Evolutionary conservation across 2,888 invertebrate species (phyloP).

Genomic region (Acrobasis suavella): DNA sequence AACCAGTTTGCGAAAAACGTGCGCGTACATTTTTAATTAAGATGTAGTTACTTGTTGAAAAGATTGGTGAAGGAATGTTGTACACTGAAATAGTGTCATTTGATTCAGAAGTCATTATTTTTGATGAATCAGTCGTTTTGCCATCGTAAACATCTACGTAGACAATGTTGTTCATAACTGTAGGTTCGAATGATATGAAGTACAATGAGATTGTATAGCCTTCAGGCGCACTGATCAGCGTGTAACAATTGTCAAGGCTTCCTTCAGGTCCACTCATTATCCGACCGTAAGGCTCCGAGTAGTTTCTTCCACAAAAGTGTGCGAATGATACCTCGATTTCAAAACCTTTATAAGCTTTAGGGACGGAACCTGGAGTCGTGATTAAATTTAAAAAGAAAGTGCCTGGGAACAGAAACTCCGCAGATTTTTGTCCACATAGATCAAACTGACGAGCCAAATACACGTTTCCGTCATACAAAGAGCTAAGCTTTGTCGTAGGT

Average conservation of each 20-base stretch:
- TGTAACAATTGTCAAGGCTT: neutral
- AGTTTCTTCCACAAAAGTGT: neutral
- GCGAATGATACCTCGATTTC: neutral
- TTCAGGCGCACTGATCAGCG: neutral
- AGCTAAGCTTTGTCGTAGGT: neutral
- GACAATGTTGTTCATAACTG: neutral
- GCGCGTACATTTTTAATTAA: neutral
- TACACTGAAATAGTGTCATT: neutral
- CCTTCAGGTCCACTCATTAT: neutral
- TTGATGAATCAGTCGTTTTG: neutral
- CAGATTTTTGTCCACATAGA: neutral
- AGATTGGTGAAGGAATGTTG: neutral
- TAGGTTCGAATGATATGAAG: neutral
- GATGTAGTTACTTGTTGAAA: neutral
- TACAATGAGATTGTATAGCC: neutral
- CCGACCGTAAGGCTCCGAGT: neutral
- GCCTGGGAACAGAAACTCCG: neutral
- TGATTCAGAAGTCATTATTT: neutral
- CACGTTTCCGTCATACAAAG: neutral
- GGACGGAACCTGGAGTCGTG: neutral
- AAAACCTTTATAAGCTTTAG: neutral
- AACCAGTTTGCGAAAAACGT: neutral
- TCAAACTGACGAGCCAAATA: slow-evolving; percentile 1
- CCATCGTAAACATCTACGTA: neutral
- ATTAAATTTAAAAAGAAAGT: slow-evolving; percentile 2